Conservation (phyloP, 2,888 invertebrate genomes). For the Notocelia uddmanniana region DNA sequence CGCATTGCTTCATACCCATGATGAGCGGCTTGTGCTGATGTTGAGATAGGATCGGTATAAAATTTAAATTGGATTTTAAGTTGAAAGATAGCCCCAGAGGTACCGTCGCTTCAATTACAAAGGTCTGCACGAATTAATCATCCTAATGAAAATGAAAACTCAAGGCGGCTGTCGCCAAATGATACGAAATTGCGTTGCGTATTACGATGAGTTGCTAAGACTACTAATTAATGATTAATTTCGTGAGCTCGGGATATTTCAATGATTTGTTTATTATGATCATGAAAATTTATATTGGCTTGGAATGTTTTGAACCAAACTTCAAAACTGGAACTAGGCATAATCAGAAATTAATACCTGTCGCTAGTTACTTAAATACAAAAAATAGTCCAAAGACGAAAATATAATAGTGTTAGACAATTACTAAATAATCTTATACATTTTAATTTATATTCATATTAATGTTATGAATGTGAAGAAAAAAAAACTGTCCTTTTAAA, state of each 20-base stretch:
- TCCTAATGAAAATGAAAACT: slow-evolving; percentile 31
- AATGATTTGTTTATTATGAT: neutral
- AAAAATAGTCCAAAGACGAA: too few species aligned
- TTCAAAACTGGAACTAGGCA: neutral
- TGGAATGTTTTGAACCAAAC: neutral
- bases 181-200: neutral
- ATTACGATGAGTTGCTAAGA: slow-evolving; percentile 8
- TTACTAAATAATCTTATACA: too few species aligned
- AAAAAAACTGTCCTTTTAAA: too few species aligned
- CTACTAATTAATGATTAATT: slow-evolving; percentile 18
- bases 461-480: too few species aligned
- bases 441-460: too few species aligned
- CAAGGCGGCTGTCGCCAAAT: slow-evolving; percentile 7
- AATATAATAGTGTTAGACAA: too few species aligned
- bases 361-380: too few species aligned
- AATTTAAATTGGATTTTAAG: neutral
- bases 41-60: neutral
- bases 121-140: slow-evolving; percentile 18
- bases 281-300: neutral
- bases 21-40: neutral
- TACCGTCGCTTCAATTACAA: neutral
- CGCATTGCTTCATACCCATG: neutral
- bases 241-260: neutral
- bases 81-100: neutral
- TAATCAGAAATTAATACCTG: too few species aligned